Evolutionary conservation across 2,888 invertebrate genomes (phyloP).

Genomic region (Acanthococcus lagerstroemiae): DNA sequence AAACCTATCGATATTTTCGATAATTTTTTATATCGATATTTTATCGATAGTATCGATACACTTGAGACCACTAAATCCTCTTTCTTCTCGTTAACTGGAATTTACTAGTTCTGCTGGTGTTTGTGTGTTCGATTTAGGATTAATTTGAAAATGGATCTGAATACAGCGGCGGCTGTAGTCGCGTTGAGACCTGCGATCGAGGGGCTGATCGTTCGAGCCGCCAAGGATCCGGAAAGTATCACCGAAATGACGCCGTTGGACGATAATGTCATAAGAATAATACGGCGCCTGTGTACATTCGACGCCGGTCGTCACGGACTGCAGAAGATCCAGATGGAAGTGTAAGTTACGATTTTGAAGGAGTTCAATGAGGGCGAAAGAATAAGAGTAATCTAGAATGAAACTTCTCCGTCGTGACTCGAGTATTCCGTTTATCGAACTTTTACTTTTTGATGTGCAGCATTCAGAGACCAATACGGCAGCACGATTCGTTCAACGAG

Average conservation of each 20-base stretch:
- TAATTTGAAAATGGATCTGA: constrained; percentile 72
- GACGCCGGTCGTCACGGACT: constrained; percentile 65
- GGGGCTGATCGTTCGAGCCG: constrained; percentile 66
- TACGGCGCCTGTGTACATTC: constrained; percentile 64
- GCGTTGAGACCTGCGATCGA: constrained; percentile 84
- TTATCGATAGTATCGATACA: no score
- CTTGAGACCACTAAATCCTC: no score
- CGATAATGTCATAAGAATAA: constrained; percentile 56
- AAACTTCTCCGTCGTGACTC: no score
- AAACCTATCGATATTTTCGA: no score
- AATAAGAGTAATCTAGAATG: no score
- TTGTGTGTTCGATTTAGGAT: constrained; percentile 46
- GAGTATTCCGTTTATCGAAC: background rate
- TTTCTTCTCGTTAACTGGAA: no score
- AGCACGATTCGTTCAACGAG: constrained; percentile 33
- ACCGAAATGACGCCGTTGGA: constrained; percentile 54
- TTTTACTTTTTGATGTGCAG: background rate
- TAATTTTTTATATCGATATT: no score
- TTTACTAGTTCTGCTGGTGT: no score
- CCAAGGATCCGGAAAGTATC: constrained; percentile 68
- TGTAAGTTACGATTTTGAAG: constrained; percentile 33
- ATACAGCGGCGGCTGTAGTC: constrained; percentile 66
- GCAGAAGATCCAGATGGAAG: constrained; percentile 44
- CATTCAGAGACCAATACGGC: background rate
- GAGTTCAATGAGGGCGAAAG: background rate